Percentiles rank a stretch among this genome's conserved stretches.
phyloP scores from a whole-genome alignment of 2,113 vertebrate genomes.

The Lamprologus callipterus region DNA sequence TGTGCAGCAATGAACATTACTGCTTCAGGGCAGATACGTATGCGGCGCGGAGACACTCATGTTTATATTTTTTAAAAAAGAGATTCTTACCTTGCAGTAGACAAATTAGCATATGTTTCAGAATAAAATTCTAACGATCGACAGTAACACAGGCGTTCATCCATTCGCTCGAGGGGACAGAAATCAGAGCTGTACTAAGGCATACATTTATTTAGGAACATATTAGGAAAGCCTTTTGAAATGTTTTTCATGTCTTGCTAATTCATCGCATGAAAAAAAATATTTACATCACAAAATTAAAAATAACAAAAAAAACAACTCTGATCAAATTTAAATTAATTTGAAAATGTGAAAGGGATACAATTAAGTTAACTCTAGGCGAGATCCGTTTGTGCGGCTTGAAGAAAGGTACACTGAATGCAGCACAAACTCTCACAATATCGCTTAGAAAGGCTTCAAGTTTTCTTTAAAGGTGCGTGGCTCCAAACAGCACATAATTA shows the following conservation, averaged over 20 bases:
- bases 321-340: not conserved
- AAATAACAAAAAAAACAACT: fast-evolving
- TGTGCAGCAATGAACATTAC: not conserved
- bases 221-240: not conserved
- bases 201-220: slow-evolving; percentile 13
- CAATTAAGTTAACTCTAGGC: not conserved
- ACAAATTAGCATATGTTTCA: not conserved
- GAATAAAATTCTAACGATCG: slow-evolving; percentile 1
- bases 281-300: slow-evolving; percentile 46
- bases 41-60: slow-evolving; percentile 1
- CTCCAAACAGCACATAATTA: not conserved
- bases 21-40: slow-evolving; percentile 7
- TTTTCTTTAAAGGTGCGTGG: slow-evolving; percentile 14
- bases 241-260: not conserved
- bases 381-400: not conserved
- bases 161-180: not conserved
- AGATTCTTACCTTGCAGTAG: not conserved
- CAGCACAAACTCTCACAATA: not conserved
- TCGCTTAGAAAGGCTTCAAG: slow-evolving; percentile 17
- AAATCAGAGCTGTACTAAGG: slow-evolving; percentile 21
- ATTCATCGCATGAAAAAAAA: not conserved
- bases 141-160: not conserved
- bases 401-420: not conserved
- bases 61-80: not conserved
- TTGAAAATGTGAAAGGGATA: not conserved